Conservation (phyloP, 2,113 vertebrate genomes). For the Carassius auratus region DNA sequence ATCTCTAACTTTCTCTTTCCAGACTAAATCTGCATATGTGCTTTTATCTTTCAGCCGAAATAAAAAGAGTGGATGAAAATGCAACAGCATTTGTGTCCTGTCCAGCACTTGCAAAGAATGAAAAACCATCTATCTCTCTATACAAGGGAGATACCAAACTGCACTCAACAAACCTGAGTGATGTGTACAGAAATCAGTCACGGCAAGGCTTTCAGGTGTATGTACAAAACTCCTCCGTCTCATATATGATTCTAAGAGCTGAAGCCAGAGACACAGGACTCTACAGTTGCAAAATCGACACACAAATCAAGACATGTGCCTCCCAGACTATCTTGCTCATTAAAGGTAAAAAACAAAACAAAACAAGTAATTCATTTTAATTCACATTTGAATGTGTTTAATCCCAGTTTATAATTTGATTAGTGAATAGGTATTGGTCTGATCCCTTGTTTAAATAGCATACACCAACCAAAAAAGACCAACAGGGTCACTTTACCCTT, state of each 20-base stretch:
- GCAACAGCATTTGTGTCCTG: conserved; percentile 19
- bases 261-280: conserved; percentile 33
- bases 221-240: conserved; percentile 8
- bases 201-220: neutral
- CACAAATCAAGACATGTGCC: neutral
- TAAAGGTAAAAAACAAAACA: conserved; percentile 36
- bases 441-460: neutral
- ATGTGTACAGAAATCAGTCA: neutral
- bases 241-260: conserved; percentile 7
- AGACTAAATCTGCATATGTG: neutral
- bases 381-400: neutral
- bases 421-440: neutral
- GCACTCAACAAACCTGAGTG: neutral
- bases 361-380: neutral
- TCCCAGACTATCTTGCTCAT: conserved; percentile 18
- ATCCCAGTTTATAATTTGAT: neutral
- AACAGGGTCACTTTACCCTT: neutral
- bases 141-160: neutral
- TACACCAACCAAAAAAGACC: neutral
- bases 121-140: neutral
- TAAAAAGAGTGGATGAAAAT: conserved; percentile 25
- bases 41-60: conserved; percentile 47
- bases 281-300: conserved; percentile 33
- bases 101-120: neutral
- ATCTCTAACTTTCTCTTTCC: neutral